Evolutionary conservation across 2,113 vertebrate genomes (phyloP).

Genomic region (Mustela nigripes): DNA sequence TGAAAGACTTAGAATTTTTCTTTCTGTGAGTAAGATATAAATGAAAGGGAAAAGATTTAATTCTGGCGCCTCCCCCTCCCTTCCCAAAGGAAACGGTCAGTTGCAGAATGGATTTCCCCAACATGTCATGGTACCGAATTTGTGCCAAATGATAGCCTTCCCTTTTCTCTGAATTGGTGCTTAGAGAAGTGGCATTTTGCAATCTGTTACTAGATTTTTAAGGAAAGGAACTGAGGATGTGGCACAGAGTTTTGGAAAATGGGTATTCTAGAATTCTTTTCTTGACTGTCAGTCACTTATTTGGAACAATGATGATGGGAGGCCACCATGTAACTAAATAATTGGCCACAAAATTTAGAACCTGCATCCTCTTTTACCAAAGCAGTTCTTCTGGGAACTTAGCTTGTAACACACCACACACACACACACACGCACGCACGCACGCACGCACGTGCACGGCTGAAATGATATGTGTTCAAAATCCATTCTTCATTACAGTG

Average conservation of each 20-base stretch:
- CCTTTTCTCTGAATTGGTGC: slow-evolving; percentile 13
- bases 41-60: not conserved
- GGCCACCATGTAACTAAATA: not conserved
- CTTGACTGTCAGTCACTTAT: not conserved
- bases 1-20: not conserved
- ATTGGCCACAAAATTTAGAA: not conserved
- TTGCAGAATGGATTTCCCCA: not conserved
- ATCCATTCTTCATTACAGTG: not conserved
- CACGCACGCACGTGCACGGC: too few relatives aligned
- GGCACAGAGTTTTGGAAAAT: not conserved
- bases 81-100: not conserved
- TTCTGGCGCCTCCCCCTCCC: not conserved
- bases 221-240: not conserved
- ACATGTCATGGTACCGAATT: not conserved
- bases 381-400: not conserved
- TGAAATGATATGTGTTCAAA: not conserved
- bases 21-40: not conserved
- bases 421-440: not conserved
- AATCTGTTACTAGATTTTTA: not conserved
- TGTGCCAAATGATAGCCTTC: not conserved
- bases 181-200: not conserved
- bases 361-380: not conserved
- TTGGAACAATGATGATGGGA: not conserved
- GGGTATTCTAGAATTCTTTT: not conserved
- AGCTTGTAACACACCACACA: not conserved